These are phyloP conservation scores for Liopterus haemorrhoidalis DNA, from an alignment of 2,888 invertebrate species.

Conservation along the genomic window DNA sequence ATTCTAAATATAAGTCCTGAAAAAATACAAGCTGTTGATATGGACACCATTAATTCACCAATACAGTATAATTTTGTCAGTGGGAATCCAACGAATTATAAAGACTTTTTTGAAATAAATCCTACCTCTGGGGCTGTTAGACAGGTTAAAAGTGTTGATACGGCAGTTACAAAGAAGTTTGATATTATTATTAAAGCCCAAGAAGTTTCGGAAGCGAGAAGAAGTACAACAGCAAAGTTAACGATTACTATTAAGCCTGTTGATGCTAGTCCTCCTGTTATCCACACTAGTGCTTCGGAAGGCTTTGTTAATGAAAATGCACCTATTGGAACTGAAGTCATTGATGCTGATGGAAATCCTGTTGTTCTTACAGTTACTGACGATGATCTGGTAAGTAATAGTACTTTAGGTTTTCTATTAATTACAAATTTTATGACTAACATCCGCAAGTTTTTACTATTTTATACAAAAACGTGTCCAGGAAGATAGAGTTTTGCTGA, in stretches of 20 bases:
- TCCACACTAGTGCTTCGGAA: constrained; percentile 63
- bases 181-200: constrained; percentile 80
- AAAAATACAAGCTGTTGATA: constrained; percentile 83
- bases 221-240: constrained; percentile 78
- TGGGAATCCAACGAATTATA: constrained; percentile 71
- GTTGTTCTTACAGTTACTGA: constrained; percentile 73
- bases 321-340: constrained; percentile 72
- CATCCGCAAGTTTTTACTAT: constrained; percentile 7
- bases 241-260: constrained; percentile 78
- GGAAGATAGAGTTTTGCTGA: no score
- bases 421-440: not conserved
- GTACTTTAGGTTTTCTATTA: no score
- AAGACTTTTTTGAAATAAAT: constrained; percentile 78
- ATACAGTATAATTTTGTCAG: constrained; percentile 77
- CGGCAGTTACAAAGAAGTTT: constrained; percentile 70
- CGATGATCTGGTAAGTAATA: constrained; percentile 69
- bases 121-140: constrained; percentile 72
- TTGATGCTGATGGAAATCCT: constrained; percentile 60
- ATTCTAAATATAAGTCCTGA: constrained; percentile 78
- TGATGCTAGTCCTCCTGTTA: constrained; percentile 78
- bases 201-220: constrained; percentile 69
- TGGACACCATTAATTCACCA: constrained; percentile 79
- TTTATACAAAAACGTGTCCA: no score
- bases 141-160: constrained; percentile 75
- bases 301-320: constrained; percentile 83